phyloP scores from a whole-genome alignment of 2,797 vertebrate genomes.

The Xiphophorus birchmanni region DNA sequence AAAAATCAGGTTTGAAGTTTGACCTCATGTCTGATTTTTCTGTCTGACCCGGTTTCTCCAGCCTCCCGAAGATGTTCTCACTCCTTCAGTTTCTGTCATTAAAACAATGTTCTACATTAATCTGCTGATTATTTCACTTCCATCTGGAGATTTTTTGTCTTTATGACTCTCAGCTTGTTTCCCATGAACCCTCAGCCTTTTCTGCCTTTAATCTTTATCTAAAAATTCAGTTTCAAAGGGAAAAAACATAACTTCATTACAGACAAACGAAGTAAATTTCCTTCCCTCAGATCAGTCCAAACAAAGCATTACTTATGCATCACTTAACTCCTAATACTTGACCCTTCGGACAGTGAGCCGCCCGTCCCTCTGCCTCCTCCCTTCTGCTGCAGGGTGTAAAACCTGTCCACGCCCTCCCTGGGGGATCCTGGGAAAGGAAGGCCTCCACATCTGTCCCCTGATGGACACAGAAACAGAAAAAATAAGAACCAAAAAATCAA shows the following conservation, averaged over 20 bases:
- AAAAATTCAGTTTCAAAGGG: slow-evolving; percentile 48
- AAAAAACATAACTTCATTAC: slow-evolving; percentile 63
- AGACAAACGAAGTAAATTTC: slow-evolving; percentile 66
- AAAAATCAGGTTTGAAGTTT: not conserved
- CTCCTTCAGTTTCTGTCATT: not conserved
- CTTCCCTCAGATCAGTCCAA: slow-evolving; percentile 60
- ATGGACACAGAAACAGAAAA: slow-evolving; percentile 22
- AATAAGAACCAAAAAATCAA: slow-evolving; percentile 14
- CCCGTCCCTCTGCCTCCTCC: slow-evolving; percentile 31
- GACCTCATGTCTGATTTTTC: not conserved
- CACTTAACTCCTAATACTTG: slow-evolving; percentile 71
- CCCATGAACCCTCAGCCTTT: slow-evolving; percentile 35
- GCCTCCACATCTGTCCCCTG: slow-evolving; percentile 80
- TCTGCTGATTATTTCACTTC: not conserved
- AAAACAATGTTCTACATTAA: not conserved
- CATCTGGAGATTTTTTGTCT: slow-evolving; percentile 4
- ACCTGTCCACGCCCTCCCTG: slow-evolving; percentile 73
- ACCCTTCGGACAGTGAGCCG: slow-evolving; percentile 68
- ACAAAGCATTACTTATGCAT: slow-evolving; percentile 77
- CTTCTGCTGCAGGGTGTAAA: slow-evolving; percentile 69
- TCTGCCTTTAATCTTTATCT: slow-evolving; percentile 40
- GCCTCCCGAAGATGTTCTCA: not conserved
- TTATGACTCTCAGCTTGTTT: slow-evolving; percentile 26
- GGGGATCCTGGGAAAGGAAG: slow-evolving; percentile 83
- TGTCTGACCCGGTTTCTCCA: slow-evolving; percentile 1